Conservation (phyloP, 2,888 invertebrate genomes). For the Drosophila pegasa region DNA sequence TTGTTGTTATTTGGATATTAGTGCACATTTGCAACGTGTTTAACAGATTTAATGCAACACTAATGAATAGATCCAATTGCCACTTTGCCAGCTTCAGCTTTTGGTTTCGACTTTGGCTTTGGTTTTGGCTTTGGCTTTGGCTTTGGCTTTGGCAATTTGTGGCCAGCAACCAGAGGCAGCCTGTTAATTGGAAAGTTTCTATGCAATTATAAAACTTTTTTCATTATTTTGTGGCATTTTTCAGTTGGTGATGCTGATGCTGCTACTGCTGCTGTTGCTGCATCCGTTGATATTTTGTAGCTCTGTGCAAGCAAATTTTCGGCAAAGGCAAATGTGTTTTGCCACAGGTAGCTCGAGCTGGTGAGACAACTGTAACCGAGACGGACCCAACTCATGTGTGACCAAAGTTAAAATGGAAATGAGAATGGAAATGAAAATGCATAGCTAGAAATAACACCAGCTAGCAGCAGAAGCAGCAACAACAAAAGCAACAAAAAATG, state of each 20-base stretch:
- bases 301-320: slow-evolving; percentile 63
- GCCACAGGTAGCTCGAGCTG: slow-evolving; percentile 54
- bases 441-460: slow-evolving; percentile 38
- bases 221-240: slow-evolving; percentile 75
- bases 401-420: slow-evolving; percentile 76
- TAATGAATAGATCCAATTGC: slow-evolving; percentile 73
- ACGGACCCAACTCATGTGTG: slow-evolving; percentile 73
- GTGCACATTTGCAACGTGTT: slow-evolving; percentile 21
- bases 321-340: slow-evolving; percentile 61
- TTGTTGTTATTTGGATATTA: slow-evolving; percentile 12
- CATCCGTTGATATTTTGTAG: slow-evolving; percentile 66
- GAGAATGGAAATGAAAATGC: slow-evolving; percentile 59
- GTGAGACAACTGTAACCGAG: slow-evolving; percentile 73
- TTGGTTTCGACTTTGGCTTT: slow-evolving; percentile 10
- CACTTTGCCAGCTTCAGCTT: slow-evolving; percentile 46
- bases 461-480: slow-evolving; percentile 16
- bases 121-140: slow-evolving; percentile 30
- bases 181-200: slow-evolving; percentile 78
- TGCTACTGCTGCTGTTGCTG: slow-evolving; percentile 18
- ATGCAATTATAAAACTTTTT: slow-evolving; percentile 81
- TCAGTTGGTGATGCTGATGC: slow-evolving; percentile 24
- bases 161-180: slow-evolving; percentile 69
- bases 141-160: slow-evolving; percentile 52
- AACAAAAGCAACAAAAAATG: slow-evolving; percentile 28
- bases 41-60: slow-evolving; percentile 61